phyloP scores from a whole-genome alignment of 1,140 invertebrate species.

The Limonius californicus region DNA sequence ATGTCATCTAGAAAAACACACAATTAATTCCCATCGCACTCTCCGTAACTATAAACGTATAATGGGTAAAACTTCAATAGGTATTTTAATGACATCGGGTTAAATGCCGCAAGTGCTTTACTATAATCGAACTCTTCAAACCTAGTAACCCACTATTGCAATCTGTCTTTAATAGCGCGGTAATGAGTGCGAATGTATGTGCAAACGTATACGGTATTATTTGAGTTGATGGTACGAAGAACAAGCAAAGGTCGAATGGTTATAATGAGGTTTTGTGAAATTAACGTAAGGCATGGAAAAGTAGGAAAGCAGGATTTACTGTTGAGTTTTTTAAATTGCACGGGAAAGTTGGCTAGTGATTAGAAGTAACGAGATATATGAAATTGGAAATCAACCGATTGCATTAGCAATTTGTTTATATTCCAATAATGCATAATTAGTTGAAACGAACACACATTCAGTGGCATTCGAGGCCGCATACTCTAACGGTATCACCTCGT shows the following conservation, averaged over 20 bases:
- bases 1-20: too few relatives aligned
- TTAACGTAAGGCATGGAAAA: too few relatives aligned
- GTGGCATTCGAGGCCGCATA: constrained; percentile 6
- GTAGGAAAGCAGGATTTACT: background rate
- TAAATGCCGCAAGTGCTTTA: background rate
- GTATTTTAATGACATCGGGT: too few relatives aligned
- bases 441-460: background rate
- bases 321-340: background rate
- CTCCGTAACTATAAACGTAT: too few relatives aligned
- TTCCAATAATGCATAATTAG: background rate
- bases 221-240: too few relatives aligned
- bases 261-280: too few relatives aligned
- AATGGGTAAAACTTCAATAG: too few relatives aligned
- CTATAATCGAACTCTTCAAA: background rate
- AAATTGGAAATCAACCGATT: background rate
- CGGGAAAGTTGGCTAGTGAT: background rate
- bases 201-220: background rate
- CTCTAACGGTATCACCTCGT: constrained; percentile 6
- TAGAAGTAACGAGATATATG: background rate
- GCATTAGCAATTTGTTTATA: background rate
- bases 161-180: background rate
- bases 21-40: too few relatives aligned
- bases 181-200: background rate
- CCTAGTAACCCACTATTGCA: constrained; percentile 9
- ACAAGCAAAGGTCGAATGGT: too few relatives aligned